Base-by-base conservation (phyloP, 1,140 invertebrate species). In the Geopemphigus sp. region DNA sequence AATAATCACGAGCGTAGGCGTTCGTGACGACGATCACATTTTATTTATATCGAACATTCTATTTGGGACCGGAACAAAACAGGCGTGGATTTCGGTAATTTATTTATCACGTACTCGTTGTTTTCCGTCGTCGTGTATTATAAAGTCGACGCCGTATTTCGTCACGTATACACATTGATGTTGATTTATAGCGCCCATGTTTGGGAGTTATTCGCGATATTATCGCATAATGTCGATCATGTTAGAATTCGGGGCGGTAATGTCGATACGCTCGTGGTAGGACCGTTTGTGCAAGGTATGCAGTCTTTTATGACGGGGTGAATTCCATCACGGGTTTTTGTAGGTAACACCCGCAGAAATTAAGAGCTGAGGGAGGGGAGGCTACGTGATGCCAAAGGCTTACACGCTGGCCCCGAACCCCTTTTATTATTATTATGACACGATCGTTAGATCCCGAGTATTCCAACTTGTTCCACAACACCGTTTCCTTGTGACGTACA, bases 361-460 rank as follows among this genome's bases (percentile, higher is more conserved):
- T 78, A 63, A 61, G 57, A 78, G 15, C 3, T 50, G 22, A 78
- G 57, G 8, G 6, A 76, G 22, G 61, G 56, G 54, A 47, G 54
- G 15, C 54, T 59, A 76, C 56, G 73, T 76, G 57, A 78, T 63
- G 39, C 57, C 57, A 50, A 78, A 78, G 10, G 24, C 32, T 50
- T 61, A 63, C 59, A 39, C 59, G 57, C 22, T 50, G 14, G 56
- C 57, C 24, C 12, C 24, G 24, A 63, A 78, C 56, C 57, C 57
- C 57, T 63, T 78, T 61, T 81, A 70, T 81, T 68, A 59, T 68
- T 72, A 64, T 82, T 72, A 64, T 82, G 57, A 66, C 53, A 57
- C 22, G 68, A 45, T 63, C 29, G 32, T 59, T 29, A 39, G n/a
- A 17, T 56, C 10, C 19, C 68, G 45, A 53, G 24, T 66, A 63